A percentile compares a stretch with the other conserved stretches of the same genome.
Conservation (phyloP, 2,888 invertebrate species). For the Orthonychiurus folsomi region DNA sequence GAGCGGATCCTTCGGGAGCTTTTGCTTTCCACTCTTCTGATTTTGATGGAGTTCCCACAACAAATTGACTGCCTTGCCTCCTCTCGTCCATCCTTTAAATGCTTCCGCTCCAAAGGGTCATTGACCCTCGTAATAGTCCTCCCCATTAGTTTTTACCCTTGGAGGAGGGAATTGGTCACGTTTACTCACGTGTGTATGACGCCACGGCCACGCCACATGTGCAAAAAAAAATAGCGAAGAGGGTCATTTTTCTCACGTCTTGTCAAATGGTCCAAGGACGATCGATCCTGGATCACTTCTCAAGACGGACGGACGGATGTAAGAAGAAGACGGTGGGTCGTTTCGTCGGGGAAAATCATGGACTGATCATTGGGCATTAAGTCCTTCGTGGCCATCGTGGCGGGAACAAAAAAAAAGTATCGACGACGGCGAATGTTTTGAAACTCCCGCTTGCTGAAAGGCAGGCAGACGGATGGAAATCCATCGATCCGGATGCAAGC, state of each 20-base stretch:
- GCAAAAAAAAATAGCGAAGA: too few relatives aligned
- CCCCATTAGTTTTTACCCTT: too few relatives aligned
- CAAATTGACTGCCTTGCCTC: not conserved
- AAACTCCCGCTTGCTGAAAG: too few relatives aligned
- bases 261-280: slow-evolving; percentile 14
- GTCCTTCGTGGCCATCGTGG: not conserved
- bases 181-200: not conserved
- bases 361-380: slow-evolving; percentile 11
- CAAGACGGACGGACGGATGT: not conserved
- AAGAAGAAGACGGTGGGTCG: too few relatives aligned
- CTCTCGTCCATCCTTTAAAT: not conserved
- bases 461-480: too few relatives aligned
- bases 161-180: too few relatives aligned
- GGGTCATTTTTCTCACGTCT: slow-evolving; percentile 15
- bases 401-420: too few relatives aligned
- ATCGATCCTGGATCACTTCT: slow-evolving; percentile 6
- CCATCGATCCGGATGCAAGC: not conserved
- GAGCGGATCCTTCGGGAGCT: too few relatives aligned
- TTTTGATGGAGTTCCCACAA: not conserved
- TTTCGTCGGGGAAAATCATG: not conserved
- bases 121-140: not conserved
- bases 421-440: too few relatives aligned
- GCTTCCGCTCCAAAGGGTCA: not conserved
- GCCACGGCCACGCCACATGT: too few relatives aligned
- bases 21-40: not conserved